These are phyloP conservation scores for Eulemur rubriventer DNA, from an alignment of 2,797 vertebrate species.

Conservation along the genomic window DNA sequence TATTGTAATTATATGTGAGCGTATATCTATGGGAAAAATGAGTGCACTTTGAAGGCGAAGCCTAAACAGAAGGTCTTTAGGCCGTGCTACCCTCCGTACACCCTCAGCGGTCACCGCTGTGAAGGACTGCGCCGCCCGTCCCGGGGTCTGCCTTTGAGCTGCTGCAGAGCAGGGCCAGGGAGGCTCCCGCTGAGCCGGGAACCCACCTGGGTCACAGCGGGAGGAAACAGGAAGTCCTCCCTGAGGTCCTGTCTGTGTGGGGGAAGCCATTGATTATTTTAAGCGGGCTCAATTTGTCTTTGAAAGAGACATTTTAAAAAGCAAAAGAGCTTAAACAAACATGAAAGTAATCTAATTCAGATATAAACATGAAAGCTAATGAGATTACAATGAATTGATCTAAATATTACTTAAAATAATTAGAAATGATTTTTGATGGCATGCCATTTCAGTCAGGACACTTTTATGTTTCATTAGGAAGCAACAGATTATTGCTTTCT, in stretches of 20 bases:
- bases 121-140: no score
- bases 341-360: conserved; percentile 93
- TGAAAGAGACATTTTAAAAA: conserved; percentile 90
- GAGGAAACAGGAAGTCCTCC: conserved; percentile 58
- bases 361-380: conserved; percentile 93
- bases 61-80: accelerated
- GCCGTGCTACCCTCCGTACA: background rate
- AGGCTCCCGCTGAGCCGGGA: accelerated
- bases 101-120: background rate
- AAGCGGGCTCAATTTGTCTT: conserved; percentile 91
- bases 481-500: conserved; percentile 82
- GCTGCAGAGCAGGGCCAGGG: accelerated
- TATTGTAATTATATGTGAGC: background rate
- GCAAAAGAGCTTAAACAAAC: conserved; percentile 92
- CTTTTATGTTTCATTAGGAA: conserved; percentile 83
- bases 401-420: conserved; percentile 95
- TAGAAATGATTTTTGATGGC: conserved; percentile 94
- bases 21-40: background rate
- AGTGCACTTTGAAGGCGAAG: accelerated
- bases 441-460: conserved; percentile 81
- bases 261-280: conserved; percentile 88
- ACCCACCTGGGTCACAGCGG: conserved; percentile 63
- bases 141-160: no score
- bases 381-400: conserved; percentile 97
- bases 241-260: conserved; percentile 80